Base-by-base conservation (phyloP, 2,888 invertebrate species). In the Perizoma affinitatum region DNA sequence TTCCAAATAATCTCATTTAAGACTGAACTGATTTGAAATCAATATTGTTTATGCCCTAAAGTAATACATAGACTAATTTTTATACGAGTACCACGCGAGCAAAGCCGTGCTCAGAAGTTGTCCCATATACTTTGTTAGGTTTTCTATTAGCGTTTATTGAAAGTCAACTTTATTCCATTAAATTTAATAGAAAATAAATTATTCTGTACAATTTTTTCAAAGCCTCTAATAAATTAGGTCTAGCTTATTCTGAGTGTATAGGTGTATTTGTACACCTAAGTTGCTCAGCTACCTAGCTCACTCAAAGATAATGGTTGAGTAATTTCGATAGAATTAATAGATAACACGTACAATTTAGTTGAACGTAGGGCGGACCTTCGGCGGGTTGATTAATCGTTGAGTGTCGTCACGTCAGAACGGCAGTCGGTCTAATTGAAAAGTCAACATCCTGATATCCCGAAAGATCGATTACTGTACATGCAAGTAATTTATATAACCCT, bases 371-470 rank as follows among this genome's bases (percentile, higher is more conserved):
- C 73, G 71, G 73, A 63, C 70, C 70, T 69, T 65, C 67, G 70
- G 74, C 64, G 59, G 83, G 81, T 84, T 87, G 87, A 88, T 87
- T 86, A 86, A 86, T 86, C 83, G 85, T 81, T n/a, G n/a, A 81
- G 74, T 75, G 77, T 79, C 80, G 80, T 73, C 79, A 70, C 76
- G 75, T 76, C 79, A 78, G 82, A 83, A 84, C 85, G 82, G 76
- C 79, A 76, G 78, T 77, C 76, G 80, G 83, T 82, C 89, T 90
- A 90, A 91, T 91, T 91, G 91, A 91, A 91, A 91, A 91, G 90
- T 90, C 91, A 89, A 88, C 87, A 88, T 87, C 88, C 83, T 83
- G 81, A 82, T 81, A 74, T 71, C 70, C 74, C 75, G 70, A 74
- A 79, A 80, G 80, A 86, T 86, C 81, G 83, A 86, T 87, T 83